phyloP scores from a whole-genome alignment of 2,797 vertebrate genomes.

The Rhinichthys osculus region DNA sequence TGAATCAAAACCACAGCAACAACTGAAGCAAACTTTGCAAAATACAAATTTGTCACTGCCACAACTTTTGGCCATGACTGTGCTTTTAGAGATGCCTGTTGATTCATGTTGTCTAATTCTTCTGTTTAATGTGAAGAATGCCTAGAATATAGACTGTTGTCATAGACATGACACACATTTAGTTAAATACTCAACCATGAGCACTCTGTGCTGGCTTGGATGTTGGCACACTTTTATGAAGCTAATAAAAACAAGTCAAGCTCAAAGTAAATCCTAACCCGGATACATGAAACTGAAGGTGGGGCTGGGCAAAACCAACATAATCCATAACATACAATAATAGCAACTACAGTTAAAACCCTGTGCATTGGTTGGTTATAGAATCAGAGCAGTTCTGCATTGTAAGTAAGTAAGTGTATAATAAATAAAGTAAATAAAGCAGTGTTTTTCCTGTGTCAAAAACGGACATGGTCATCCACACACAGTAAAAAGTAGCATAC shows the following conservation, averaged over 20 bases:
- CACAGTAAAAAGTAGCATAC: not conserved
- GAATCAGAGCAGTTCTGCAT: not conserved
- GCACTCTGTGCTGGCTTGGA: not conserved
- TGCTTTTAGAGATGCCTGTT: not conserved
- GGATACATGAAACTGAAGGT: not conserved
- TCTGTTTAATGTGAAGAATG: not conserved
- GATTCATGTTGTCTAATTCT: too few species aligned
- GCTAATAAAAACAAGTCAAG: not conserved
- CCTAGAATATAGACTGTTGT: not conserved
- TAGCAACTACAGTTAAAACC: not conserved
- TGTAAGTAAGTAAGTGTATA: too few species aligned
- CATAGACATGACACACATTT: not conserved
- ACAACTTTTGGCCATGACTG: not conserved
- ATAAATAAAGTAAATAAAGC: not conserved
- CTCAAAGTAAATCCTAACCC: not conserved
- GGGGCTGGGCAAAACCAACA: conserved; percentile 14
- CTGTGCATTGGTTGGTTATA: not conserved
- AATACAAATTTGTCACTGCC: too few species aligned
- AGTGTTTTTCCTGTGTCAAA: not conserved
- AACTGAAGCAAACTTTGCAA: too few species aligned
- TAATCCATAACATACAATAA: not conserved
- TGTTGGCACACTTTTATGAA: not conserved
- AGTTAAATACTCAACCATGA: not conserved
- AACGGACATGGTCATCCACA: not conserved
- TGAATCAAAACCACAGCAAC: too few species aligned